These are phyloP conservation scores for Chydorus sphaericus DNA, from an alignment of 2,888 invertebrate genomes.

Conservation along the genomic window DNA sequence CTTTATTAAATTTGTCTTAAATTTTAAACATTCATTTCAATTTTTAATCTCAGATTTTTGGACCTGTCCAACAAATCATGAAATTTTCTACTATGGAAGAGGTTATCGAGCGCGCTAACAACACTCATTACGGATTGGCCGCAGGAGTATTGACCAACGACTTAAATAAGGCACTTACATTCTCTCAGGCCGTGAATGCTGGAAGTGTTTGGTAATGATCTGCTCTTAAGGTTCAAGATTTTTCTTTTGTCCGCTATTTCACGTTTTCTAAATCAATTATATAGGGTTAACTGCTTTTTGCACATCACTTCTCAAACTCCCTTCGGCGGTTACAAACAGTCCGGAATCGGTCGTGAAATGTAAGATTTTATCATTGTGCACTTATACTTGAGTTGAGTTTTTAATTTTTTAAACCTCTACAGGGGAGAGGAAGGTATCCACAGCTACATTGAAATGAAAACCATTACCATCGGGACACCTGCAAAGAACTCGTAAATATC, in stretches of 20 bases:
- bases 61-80: conserved; percentile 72
- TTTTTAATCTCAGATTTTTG: conserved; percentile 52
- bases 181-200: conserved; percentile 56
- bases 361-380: conserved; percentile 21
- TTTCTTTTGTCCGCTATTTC: conserved; percentile 22
- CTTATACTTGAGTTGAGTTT: not conserved
- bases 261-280: too few species aligned
- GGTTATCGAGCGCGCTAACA: conserved; percentile 66
- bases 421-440: conserved; percentile 64
- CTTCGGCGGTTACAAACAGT: conserved; percentile 76
- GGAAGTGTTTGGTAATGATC: conserved; percentile 63
- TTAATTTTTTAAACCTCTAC: too few species aligned
- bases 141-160: conserved; percentile 68
- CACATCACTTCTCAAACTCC: conserved; percentile 57
- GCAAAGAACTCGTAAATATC: conserved; percentile 19
- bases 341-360: conserved; percentile 66
- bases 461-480: conserved; percentile 44
- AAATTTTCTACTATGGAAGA: conserved; percentile 63
- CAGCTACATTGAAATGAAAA: conserved; percentile 63
- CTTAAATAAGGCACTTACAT: conserved; percentile 56
- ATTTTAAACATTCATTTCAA: not conserved
- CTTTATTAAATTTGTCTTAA: not conserved
- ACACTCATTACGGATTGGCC: conserved; percentile 63
- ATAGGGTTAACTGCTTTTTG: conserved; percentile 63
- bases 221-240: too few species aligned